These are phyloP conservation scores for Cephus rjabovi DNA, from an alignment of 2,888 invertebrate species.

Conservation along the genomic window DNA sequence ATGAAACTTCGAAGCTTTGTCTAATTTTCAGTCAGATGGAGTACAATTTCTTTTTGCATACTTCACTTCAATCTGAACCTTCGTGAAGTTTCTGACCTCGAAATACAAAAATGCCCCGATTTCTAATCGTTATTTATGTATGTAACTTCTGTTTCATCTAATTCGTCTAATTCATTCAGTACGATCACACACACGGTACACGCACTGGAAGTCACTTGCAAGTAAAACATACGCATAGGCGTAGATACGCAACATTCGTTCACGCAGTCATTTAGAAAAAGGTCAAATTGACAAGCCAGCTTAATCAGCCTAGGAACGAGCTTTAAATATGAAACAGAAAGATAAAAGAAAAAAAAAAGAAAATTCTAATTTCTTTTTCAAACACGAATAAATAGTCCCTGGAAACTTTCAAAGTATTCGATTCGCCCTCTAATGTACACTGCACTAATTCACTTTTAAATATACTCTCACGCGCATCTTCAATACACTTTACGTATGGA, in stretches of 20 bases:
- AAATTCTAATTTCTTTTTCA: background rate
- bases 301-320: constrained; percentile 9
- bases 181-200: background rate
- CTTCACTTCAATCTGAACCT: too few species aligned
- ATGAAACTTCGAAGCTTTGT: too few species aligned
- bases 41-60: too few species aligned
- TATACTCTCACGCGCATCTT: background rate
- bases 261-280: constrained; percentile 12
- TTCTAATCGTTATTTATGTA: background rate
- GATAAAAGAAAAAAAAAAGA: background rate
- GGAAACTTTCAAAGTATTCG: background rate
- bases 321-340: background rate
- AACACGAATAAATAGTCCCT: background rate
- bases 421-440: background rate
- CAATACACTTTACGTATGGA: background rate
- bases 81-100: too few species aligned
- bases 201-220: too few species aligned
- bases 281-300: constrained; percentile 17
- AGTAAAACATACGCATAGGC: too few species aligned
- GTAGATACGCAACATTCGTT: background rate
- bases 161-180: background rate
- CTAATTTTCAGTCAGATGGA: too few species aligned
- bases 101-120: background rate
- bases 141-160: background rate
- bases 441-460: background rate